Evolutionary conservation across 2,113 vertebrate genomes (phyloP), one percentile per base, ranked within the genome.

Genomic region (Gavialis gangeticus): DNA sequence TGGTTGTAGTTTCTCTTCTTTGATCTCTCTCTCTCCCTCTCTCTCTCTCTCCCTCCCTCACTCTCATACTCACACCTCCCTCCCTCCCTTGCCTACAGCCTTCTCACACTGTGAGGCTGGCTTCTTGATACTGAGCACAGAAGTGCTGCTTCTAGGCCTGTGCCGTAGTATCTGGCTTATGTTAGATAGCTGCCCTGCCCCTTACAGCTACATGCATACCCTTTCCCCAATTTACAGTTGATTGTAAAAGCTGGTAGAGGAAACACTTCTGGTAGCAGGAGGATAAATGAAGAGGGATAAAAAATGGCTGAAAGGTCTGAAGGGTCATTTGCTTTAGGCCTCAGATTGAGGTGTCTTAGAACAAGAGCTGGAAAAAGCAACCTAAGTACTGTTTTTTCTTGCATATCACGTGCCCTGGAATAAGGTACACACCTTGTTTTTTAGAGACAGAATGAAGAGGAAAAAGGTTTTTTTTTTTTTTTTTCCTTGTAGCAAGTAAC

Each of bases 211-310:
- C 1, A 5, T 12, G 77, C 46, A 3, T 22, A n/a, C 56, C 85
- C 6, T 55, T 82, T 81, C 27, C 46, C 81, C 59, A 54, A 57
- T 7, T 6, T 71, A 24, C 30, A 71, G 12, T 22, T 24, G 19
- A 34, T 46, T 46, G 46, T 46, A 46, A 21, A 82, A 0, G 0
- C 56, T 9, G 25, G 28, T 81, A 7, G n/a, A 83, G 81, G 75
- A 63, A 75, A 76, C 55, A 75, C 63, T 62, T 95, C 66, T 30
- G 25, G 58, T 46, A 58, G 4, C 6, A 3, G 56, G 85, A 88
- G 93, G 16, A 82, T 82, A 69, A 82, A 87, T 75, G 55, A 60
- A 95, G 90, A 89, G 90, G 87, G 77, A 95, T 3, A 2, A 84
- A 79, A 57, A 19, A 73, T n/a, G 81, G 69, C 28, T 85, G 60